Base-by-base conservation (phyloP, 2,888 invertebrate genomes). In the Perithous albicinctus region DNA sequence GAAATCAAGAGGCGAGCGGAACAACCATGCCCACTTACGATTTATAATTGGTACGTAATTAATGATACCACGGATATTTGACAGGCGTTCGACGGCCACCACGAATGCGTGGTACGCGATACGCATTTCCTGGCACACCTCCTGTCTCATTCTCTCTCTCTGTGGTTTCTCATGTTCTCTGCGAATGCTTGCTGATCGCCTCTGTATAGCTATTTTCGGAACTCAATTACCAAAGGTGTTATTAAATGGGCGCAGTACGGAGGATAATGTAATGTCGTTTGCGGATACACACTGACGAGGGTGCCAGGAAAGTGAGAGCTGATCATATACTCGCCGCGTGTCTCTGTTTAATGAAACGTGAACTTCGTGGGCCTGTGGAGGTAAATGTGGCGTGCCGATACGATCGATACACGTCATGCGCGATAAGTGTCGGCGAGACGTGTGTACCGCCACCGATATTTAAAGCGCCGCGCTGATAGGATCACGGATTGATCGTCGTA, bases 1-100 rank as follows among this genome's bases (percentile, higher is more conserved):
- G 72, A 29, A 82, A 82, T 82, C 72, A 76, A 70, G 43, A 23
- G 56, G 54, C 54, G 64, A 77, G 56, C 54, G 51, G 43, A 78
- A 80, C 78, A 67, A 70, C 63, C 67, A 63, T 76, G 78, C 83
- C 85, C 85, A 79, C 84, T 85, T 85, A 79, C 86, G 85, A 88
- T 90, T 89, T 87, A 89, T 91, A 90, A 90, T 90, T 89, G 90
- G 88, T 63, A 85, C 84, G 88, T 89, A 90, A 90, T 90, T 90
- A 90, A 90, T 90, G 89, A 88, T 87, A 88, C 84, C 64, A 70
- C 82, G 41, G 81, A 85, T 87, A 89, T 89, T 82, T 89, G 89
- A 90, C 89, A 88, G 88, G 84, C 86, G 83, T 85, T 85, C 83
- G 78, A 82, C 54, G 70, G 75, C 76, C 67, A 70, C 79, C 63